Percentiles rank a stretch among this genome's conserved stretches.
These are phyloP conservation scores for Syngnathus rostellatus DNA, from an alignment of 2,797 vertebrate species.

Conservation along the genomic window DNA sequence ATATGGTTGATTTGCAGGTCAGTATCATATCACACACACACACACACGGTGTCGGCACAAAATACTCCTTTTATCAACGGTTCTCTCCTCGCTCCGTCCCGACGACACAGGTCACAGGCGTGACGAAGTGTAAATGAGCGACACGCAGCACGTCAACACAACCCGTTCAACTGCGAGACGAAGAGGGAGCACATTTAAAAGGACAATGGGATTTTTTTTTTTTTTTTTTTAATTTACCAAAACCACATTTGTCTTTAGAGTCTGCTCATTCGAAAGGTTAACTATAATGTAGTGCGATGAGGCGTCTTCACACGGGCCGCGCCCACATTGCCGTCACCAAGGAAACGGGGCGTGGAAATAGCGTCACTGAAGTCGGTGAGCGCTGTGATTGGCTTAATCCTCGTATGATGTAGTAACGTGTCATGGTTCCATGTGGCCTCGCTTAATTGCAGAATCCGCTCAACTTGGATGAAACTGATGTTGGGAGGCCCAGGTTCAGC, in stretches of 20 bases:
- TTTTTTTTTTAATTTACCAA: not conserved
- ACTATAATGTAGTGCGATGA: constrained; percentile 57
- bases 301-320: constrained; percentile 35
- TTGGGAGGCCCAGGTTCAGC: not conserved
- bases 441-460: constrained; percentile 11
- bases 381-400: constrained; percentile 56
- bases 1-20: no score
- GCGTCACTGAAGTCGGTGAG: constrained; percentile 20
- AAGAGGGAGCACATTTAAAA: not conserved
- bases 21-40: no score
- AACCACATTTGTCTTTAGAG: not conserved
- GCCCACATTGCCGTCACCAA: constrained; percentile 39
- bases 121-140: not conserved
- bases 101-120: no score
- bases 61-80: not conserved
- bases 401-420: constrained; percentile 55
- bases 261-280: not conserved
- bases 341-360: constrained; percentile 49
- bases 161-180: not conserved
- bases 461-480: not conserved
- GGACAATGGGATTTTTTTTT: not conserved
- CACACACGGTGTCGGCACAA: no score
- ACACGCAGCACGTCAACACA: not conserved
- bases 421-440: constrained; percentile 52
- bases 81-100: no score